Evolutionary conservation across 2,113 vertebrate species (phyloP).

Genomic region (Podarcis raffonei): DNA sequence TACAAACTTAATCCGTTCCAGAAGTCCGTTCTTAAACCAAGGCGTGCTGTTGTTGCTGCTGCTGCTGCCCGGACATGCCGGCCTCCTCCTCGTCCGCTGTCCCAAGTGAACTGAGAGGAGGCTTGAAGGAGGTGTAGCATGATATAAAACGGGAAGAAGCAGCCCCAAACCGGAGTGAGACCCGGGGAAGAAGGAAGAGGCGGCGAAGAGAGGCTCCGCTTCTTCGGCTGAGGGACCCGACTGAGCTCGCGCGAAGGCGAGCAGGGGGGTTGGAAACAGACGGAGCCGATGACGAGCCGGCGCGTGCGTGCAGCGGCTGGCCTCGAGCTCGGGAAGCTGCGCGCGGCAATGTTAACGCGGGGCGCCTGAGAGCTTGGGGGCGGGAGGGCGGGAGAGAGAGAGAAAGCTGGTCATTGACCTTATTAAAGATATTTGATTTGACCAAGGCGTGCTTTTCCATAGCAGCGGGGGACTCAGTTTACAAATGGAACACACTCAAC

Average conservation of each 20-base stretch:
- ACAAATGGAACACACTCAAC: too few relatives aligned
- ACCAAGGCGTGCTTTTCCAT: too few relatives aligned
- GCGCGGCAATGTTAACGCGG: not conserved
- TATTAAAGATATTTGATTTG: too few relatives aligned
- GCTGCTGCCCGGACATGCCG: constrained; percentile 72
- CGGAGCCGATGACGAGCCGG: not conserved
- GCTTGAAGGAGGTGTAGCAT: not conserved
- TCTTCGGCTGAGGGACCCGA: not conserved
- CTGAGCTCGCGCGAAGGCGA: not conserved
- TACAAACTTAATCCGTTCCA: too few relatives aligned
- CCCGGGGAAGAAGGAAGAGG: not conserved
- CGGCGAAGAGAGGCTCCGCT: not conserved
- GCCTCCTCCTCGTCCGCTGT: constrained; percentile 43
- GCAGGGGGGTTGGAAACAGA: not conserved
- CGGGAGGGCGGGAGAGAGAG: not conserved
- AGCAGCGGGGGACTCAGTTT: too few relatives aligned
- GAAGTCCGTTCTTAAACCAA: too few relatives aligned
- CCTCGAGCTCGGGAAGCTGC: not conserved
- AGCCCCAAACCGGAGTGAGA: constrained; percentile 29
- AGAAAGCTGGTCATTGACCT: too few relatives aligned
- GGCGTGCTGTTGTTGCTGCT: constrained; percentile 59
- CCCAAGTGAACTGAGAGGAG: constrained; percentile 6
- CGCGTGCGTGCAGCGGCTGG: not conserved
- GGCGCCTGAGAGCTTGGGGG: not conserved
- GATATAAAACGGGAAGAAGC: not conserved